These are phyloP conservation scores for Microctenopoma stevenorrisi DNA, from an alignment of 2,797 vertebrate genomes.

Conservation along the genomic window DNA sequence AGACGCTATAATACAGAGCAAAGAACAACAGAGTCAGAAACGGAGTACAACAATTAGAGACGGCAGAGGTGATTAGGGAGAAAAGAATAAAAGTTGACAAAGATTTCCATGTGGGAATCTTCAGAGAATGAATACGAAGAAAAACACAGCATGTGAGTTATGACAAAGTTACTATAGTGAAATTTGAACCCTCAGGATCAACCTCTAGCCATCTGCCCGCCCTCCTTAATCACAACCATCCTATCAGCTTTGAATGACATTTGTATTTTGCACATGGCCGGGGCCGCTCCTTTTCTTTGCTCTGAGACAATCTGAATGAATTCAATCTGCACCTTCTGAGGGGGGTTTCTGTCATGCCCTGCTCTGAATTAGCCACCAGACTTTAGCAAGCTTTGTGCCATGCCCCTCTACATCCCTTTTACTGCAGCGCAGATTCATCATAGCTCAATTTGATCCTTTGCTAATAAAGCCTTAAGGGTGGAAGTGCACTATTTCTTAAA, in stretches of 20 bases:
- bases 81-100: conserved; percentile 10
- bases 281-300: not conserved
- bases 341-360: conserved; percentile 40
- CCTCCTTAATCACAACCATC: conserved; percentile 56
- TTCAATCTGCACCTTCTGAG: conserved; percentile 50
- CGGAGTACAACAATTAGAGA: conserved; percentile 27
- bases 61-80: conserved; percentile 8
- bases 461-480: conserved; percentile 68
- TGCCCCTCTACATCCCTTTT: conserved; percentile 52
- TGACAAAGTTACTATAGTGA: conserved; percentile 35
- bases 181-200: conserved; percentile 41
- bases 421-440: conserved; percentile 62
- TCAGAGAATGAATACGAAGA: not conserved
- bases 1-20: conserved; percentile 14
- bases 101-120: not conserved
- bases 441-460: conserved; percentile 59
- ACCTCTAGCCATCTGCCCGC: conserved; percentile 22
- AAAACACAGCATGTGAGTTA: conserved; percentile 38
- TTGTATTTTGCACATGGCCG: conserved; percentile 70
- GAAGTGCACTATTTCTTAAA: conserved; percentile 61
- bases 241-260: conserved; percentile 50
- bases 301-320: conserved; percentile 43
- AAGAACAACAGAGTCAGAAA: conserved; percentile 1
- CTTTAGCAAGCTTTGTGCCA: conserved; percentile 25
- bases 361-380: conserved; percentile 60